phyloP scores from a whole-genome alignment of 2,113 vertebrate species.

The Xenotilapia flavipinnis region DNA sequence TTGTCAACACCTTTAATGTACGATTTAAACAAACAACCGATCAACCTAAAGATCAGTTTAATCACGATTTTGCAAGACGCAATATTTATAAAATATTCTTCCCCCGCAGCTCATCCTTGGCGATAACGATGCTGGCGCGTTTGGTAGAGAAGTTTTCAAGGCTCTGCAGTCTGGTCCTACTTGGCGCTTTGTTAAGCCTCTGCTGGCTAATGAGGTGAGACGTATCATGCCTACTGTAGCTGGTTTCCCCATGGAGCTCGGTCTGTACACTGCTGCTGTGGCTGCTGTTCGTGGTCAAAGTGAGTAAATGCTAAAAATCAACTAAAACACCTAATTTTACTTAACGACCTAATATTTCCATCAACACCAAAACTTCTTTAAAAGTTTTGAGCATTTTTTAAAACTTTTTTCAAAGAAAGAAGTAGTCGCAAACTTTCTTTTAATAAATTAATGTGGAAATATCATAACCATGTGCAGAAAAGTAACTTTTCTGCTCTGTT shows the following conservation, averaged over 20 bases:
- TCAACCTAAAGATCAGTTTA: neutral
- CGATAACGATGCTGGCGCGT: neutral
- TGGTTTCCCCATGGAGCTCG: slow-evolving; percentile 75
- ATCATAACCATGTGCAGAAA: neutral
- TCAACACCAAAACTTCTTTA: neutral
- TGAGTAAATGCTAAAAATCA: slow-evolving; percentile 15
- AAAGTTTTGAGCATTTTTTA: neutral
- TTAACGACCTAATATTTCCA: neutral
- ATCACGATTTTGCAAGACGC: neutral
- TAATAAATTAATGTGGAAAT: neutral
- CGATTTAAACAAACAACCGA: neutral
- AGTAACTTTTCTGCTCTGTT: neutral
- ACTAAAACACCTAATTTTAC: neutral
- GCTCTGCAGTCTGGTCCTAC: slow-evolving; percentile 48
- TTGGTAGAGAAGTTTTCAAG: slow-evolving; percentile 6
- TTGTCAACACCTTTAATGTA: slow-evolving; percentile 72
- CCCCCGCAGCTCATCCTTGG: slow-evolving; percentile 31
- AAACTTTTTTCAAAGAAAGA: neutral
- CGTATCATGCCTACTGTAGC: slow-evolving; percentile 69
- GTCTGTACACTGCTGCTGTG: slow-evolving; percentile 64
- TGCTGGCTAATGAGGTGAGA: slow-evolving; percentile 67
- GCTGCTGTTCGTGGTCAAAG: slow-evolving; percentile 44
- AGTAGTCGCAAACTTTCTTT: neutral
- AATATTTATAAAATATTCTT: neutral
- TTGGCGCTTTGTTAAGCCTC: slow-evolving; percentile 54